Conservation (phyloP, 2,888 invertebrate species). For the Callosobruchus maculatus region DNA sequence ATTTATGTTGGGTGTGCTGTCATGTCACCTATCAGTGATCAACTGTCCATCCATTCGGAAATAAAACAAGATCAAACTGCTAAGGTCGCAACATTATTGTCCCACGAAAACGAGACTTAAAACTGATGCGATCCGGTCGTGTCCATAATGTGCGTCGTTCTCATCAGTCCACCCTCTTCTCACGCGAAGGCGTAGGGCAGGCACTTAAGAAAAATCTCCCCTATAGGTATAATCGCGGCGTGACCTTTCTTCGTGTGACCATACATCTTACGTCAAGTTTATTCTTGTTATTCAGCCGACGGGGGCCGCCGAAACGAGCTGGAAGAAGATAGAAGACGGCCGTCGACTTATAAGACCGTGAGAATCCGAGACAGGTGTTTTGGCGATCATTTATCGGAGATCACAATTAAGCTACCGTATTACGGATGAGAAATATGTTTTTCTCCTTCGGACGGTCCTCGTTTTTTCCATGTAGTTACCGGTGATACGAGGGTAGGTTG, state of each 20-base stretch:
- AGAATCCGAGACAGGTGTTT: conserved; percentile 46
- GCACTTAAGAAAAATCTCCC: not conserved
- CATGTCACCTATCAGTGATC: no score
- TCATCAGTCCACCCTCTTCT: not conserved
- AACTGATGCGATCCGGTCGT: no score
- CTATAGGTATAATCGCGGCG: not conserved
- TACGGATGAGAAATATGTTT: conserved; percentile 31
- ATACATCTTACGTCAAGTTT: conserved; percentile 10
- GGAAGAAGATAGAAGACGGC: not conserved
- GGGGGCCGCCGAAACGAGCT: conserved; percentile 25
- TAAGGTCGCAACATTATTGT: no score
- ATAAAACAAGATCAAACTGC: no score
- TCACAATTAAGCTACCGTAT: conserved; percentile 47
- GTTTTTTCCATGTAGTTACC: not conserved
- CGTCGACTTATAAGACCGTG: conserved; percentile 31
- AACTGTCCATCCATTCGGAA: no score
- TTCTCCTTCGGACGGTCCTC: conserved; percentile 1
- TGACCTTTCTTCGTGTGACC: not conserved
- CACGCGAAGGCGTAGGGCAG: not conserved
- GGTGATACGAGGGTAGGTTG: not conserved
- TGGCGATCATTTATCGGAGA: conserved; percentile 40
- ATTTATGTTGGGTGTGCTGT: no score
- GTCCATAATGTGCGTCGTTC: not conserved
- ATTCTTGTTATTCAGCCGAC: conserved; percentile 22
- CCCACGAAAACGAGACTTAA: no score